Evolutionary conservation across 2,797 vertebrate genomes (phyloP).

Genomic region (Cryptoprocta ferox): DNA sequence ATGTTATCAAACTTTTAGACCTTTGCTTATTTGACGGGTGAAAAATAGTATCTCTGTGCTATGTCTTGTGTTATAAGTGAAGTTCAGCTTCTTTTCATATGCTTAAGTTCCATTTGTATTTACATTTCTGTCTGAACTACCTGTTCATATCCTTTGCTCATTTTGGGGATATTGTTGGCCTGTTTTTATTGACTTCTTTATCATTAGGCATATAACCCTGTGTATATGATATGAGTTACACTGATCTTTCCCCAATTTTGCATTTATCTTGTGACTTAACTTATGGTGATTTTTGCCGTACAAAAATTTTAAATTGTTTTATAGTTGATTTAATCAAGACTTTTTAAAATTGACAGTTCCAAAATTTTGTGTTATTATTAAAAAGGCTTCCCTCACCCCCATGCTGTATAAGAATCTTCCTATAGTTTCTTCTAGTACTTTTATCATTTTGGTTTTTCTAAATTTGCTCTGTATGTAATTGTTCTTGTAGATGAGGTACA

Average conservation of each 20-base stretch:
- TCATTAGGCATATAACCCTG: background rate
- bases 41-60: background rate
- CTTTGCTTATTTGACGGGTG: background rate
- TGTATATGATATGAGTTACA: background rate
- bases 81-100: background rate
- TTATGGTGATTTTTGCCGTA: background rate
- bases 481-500: background rate
- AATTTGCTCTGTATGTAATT: background rate
- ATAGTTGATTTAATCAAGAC: background rate
- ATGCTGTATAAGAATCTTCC: background rate
- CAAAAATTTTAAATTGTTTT: background rate
- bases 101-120: background rate
- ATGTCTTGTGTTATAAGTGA: background rate
- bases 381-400: background rate
- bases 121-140: background rate
- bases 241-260: background rate
- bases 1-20: background rate
- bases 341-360: background rate
- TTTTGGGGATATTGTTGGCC: background rate
- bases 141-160: background rate
- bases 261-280: background rate
- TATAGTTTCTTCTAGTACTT: background rate
- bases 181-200: background rate
- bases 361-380: background rate
- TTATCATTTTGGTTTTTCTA: background rate